These are phyloP conservation scores for Rhegmatorhina hoffmannsi DNA, from an alignment of 2,113 vertebrate genomes.

Conservation along the genomic window DNA sequence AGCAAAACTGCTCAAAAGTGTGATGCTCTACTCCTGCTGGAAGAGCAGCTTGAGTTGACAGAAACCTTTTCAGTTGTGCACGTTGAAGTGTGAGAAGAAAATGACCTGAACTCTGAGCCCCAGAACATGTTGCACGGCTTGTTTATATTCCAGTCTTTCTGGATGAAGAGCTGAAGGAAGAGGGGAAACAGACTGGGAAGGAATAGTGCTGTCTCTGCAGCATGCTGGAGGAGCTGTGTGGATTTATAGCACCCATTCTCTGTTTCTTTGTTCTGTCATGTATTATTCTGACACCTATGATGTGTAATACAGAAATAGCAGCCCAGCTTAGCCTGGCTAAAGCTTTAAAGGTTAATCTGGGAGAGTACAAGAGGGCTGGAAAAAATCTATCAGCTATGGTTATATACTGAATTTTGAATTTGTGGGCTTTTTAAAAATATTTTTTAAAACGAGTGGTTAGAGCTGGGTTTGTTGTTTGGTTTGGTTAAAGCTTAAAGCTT, in stretches of 20 bases:
- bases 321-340: neutral
- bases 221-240: neutral
- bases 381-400: neutral
- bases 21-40: neutral
- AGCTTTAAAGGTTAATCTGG: slow-evolving; percentile 28
- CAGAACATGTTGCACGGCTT: neutral
- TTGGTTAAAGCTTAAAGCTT: neutral
- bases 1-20: neutral
- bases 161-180: neutral
- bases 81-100: neutral
- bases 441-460: neutral
- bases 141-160: neutral
- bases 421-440: fast-evolving
- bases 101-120: neutral
- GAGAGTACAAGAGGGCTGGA: neutral
- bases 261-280: neutral
- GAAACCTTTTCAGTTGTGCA: neutral
- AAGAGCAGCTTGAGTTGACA: neutral
- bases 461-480: neutral
- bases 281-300: neutral
- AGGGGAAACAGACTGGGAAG: neutral
- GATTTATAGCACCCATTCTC: neutral
- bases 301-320: slow-evolving; percentile 1
- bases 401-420: neutral
- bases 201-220: neutral